These are phyloP conservation scores for Kryptopterus vitreolus DNA, from an alignment of 2,797 vertebrate species.

Conservation along the genomic window DNA sequence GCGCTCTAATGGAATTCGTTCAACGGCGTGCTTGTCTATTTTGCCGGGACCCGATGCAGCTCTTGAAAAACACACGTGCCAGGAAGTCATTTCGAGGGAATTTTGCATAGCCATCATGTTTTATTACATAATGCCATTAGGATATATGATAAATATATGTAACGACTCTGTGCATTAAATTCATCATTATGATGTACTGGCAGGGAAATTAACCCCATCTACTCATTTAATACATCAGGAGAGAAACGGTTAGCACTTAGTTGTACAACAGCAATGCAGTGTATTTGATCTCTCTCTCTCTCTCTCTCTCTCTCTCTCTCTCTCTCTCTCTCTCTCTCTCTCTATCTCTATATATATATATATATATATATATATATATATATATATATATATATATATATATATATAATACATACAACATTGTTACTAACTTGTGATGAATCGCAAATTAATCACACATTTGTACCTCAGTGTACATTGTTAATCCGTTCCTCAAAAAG, in stretches of 20 bases:
- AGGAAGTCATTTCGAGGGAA: conserved; percentile 34
- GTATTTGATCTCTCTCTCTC: too few relatives aligned
- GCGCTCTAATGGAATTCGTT: conserved; percentile 76
- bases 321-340: too few relatives aligned
- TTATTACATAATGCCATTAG: conserved; percentile 35
- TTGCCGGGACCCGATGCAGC: conserved; percentile 48
- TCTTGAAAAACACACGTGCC: conserved; percentile 40
- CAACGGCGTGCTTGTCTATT: conserved; percentile 62
- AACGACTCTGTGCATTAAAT: conserved; percentile 8
- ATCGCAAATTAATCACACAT: too few relatives aligned
- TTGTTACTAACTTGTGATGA: too few relatives aligned
- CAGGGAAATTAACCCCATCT: neutral
- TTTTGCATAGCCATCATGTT: conserved; percentile 20
- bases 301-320: too few relatives aligned
- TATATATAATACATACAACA: too few relatives aligned
- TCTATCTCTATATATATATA: too few relatives aligned
- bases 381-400: too few relatives aligned
- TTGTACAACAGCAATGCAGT: too few relatives aligned
- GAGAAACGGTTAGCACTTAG: neutral
- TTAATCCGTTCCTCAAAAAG: too few relatives aligned
- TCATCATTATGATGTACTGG: conserved; percentile 2
- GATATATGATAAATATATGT: conserved; percentile 11
- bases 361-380: too few relatives aligned
- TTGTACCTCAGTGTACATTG: too few relatives aligned
- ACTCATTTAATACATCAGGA: neutral